Base-by-base conservation (phyloP, 2,888 invertebrate genomes). In the Oscheius sp. region DNA sequence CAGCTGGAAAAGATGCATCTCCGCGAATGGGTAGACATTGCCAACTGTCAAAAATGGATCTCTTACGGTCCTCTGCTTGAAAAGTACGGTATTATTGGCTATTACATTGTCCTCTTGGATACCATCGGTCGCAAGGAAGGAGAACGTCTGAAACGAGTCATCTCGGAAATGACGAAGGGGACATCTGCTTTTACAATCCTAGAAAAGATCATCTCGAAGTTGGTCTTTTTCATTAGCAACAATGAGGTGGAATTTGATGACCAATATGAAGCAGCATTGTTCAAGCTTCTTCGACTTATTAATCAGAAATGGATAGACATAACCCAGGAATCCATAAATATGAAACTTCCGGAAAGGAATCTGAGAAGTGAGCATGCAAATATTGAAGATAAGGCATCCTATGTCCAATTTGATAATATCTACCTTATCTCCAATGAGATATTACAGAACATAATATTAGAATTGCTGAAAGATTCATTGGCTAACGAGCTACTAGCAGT, bases 41-140 rank as follows among this genome's bases (percentile, higher is more conserved):
- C 63, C 20, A 47, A 49, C 14, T 63, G 63, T 5, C 63, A 63
- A 26, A 63, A 49, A 47, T 63, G 63, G 63, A 45, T 49, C 8
- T 28, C 24, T 14, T 63, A 41, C 36, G 49, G 26, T 5, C 63
- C 63, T 0, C 5, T 63, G 33, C 22, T 47, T 1, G 30, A 28
- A 28, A 26, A 17, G 0, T 63, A 63, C 17, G 63, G 63, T n/a
- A 44, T 49, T n/a, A 49, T 45, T 0, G 63, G 63, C 12, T 63
- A 63, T 33, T 63, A 47, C 2, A 28, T 63, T 9, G 47, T 63
- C 2, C 36, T 63, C 2, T 44, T 63, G 30, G 63, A 63, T 32
- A 32, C 49, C 0, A 17, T 45, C 14, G 20, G 26, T 17, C 2
- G 22, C 1, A 3, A 1, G 4, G 63, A 47, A 28, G 33, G 33